Evolutionary conservation across 2,888 invertebrate genomes (phyloP), one percentile per base, ranked within the genome.

Genomic region (Clepsis dumicolana): DNA sequence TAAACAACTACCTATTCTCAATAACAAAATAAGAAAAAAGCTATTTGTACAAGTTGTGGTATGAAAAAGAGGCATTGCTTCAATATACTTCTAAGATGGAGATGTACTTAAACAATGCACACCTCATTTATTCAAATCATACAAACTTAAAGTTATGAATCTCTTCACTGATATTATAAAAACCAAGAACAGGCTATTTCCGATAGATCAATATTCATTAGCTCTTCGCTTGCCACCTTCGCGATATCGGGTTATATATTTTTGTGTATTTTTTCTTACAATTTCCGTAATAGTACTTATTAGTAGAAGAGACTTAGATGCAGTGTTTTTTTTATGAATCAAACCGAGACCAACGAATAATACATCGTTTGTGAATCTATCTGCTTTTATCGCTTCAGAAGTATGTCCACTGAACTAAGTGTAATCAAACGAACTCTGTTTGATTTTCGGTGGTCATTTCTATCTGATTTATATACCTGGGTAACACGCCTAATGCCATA

Each of bases 1-100:
- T 56, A 48, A 48, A 67, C 38, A 62, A 67, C 67, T 67, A 62
- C 62, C 67, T 67, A 67, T 67, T 67, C 63, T 67, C 62, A 50
- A 62, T 61, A 61, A 66, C 56, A 56, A 48, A 56, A 67, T 18
- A 14, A 48, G 44, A 59, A 59, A 59, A 18, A 24, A 44, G 32
- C 59, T 12, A 59, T 65, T 65, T 25, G 52, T 41, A 32, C 54
- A 62, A 44, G 35, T 56, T 66, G 48, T 48, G 54, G 54, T 54
- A 16, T 18, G 35, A 48, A 54, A 48, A 56, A 41, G 27, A 27
- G 29, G 27, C 54, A 50, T 48, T 59, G 64, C 48, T 59, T 35
- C 8, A 10, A 41, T 54, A 25, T 38, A 38, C n/a, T 57, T 32
- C 14, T 56, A 56, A 54, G 25, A 2, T 18, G 25, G 54, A 44